These are phyloP conservation scores for Pempheris klunzingeri DNA, from an alignment of 2,797 vertebrate species.

Conservation along the genomic window DNA sequence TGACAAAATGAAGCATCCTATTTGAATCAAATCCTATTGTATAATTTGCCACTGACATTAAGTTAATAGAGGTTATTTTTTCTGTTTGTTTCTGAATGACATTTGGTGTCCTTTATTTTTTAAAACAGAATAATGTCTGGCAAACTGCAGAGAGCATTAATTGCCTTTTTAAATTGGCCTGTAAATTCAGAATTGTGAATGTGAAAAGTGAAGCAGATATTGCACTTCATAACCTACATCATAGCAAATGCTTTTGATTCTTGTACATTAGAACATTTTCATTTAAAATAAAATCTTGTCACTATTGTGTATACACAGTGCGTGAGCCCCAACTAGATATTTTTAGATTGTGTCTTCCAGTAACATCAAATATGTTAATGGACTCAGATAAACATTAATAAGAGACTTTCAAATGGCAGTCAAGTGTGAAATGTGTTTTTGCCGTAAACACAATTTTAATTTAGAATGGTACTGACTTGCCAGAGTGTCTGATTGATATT, in stretches of 20 bases:
- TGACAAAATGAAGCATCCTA: not conserved
- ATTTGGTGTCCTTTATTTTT: not conserved
- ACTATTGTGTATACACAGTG: not conserved
- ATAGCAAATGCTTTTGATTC: not conserved
- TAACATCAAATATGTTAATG: not conserved
- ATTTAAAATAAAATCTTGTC: not conserved
- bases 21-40: not conserved
- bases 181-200: not conserved
- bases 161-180: not conserved
- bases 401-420: not conserved
- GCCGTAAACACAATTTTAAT: not conserved
- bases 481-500: not conserved
- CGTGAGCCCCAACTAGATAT: not conserved
- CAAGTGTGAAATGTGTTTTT: not conserved
- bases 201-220: not conserved
- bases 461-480: not conserved
- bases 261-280: not conserved
- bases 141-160: not conserved
- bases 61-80: constrained; percentile 27
- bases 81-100: not conserved
- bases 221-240: not conserved
- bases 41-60: not conserved
- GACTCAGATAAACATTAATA: not conserved
- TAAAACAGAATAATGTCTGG: not conserved
- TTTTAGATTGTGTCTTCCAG: not conserved